Conservation (phyloP, 2,797 vertebrate species). For the Cephalopachus bancanus region DNA sequence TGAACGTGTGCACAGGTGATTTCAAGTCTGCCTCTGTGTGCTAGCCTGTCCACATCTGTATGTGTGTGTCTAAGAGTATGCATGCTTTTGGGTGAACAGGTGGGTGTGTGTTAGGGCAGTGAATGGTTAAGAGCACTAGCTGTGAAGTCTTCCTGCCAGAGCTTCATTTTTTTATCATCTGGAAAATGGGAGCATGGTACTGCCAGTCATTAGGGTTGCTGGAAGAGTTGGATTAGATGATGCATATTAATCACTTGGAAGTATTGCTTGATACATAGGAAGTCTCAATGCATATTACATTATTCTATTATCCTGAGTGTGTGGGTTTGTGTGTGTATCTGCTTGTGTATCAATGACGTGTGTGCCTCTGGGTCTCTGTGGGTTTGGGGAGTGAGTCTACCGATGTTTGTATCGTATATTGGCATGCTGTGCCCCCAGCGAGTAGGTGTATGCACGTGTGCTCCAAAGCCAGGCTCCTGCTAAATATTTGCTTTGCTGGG, state of each 20-base stretch:
- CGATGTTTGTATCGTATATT: slow-evolving; percentile 8
- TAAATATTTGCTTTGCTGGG: slow-evolving; percentile 82
- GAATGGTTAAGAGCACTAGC: background rate
- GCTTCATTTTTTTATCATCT: background rate
- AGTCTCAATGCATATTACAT: background rate
- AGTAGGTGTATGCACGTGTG: slow-evolving; percentile 59
- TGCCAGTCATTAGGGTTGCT: background rate
- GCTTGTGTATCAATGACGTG: background rate
- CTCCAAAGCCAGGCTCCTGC: slow-evolving; percentile 55
- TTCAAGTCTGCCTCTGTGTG: background rate
- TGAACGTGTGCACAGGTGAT: background rate
- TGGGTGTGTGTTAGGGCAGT: background rate
- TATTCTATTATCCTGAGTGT: background rate
- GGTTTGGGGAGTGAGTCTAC: background rate
- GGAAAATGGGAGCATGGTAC: background rate
- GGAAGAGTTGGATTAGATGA: background rate
- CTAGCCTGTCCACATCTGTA: background rate
- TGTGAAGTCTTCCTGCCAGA: background rate
- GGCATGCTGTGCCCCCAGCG: background rate
- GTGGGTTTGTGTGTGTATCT: background rate
- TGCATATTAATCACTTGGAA: background rate
- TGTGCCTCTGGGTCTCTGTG: background rate
- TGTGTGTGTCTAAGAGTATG: background rate
- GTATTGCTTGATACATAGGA: background rate
- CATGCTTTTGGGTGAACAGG: background rate